phyloP scores from a whole-genome alignment of 1,140 invertebrate species.

The Melipona quadrifasciata region DNA sequence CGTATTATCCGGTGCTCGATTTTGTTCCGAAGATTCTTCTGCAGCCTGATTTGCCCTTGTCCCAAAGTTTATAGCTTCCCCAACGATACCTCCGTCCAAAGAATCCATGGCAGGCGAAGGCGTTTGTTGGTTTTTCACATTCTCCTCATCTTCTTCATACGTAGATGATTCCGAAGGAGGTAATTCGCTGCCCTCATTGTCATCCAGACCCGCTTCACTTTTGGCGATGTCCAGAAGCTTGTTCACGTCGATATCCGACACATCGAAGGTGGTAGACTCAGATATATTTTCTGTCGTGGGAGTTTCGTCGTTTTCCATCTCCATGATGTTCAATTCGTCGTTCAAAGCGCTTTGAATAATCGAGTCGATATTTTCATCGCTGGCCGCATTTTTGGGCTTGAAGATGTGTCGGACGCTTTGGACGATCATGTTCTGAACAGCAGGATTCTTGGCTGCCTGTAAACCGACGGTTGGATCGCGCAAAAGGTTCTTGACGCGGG shows the following conservation, averaged over 20 bases:
- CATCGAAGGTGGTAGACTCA: not conserved
- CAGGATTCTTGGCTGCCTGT: slow-evolving; percentile 45
- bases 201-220: not conserved
- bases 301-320: not conserved
- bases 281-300: not conserved
- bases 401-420: slow-evolving; percentile 65
- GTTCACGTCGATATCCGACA: slow-evolving; percentile 5
- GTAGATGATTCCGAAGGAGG: not conserved
- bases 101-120: not conserved
- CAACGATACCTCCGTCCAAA: not conserved
- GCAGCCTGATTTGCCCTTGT: not conserved
- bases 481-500: slow-evolving; percentile 59
- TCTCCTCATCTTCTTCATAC: not conserved
- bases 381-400: slow-evolving; percentile 34
- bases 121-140: not conserved
- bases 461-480: slow-evolving; percentile 58
- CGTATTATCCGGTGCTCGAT: not conserved
- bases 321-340: slow-evolving; percentile 43
- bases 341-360: slow-evolving; percentile 61
- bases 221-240: slow-evolving; percentile 16
- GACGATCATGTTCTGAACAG: slow-evolving; percentile 71
- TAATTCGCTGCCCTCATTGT: not conserved
- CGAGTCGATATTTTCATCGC: slow-evolving; percentile 46
- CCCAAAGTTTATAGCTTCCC: not conserved
- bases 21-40: not conserved